These are phyloP conservation scores for Neolamprologus ventralis DNA, from an alignment of 2,113 vertebrate species.

Conservation along the genomic window DNA sequence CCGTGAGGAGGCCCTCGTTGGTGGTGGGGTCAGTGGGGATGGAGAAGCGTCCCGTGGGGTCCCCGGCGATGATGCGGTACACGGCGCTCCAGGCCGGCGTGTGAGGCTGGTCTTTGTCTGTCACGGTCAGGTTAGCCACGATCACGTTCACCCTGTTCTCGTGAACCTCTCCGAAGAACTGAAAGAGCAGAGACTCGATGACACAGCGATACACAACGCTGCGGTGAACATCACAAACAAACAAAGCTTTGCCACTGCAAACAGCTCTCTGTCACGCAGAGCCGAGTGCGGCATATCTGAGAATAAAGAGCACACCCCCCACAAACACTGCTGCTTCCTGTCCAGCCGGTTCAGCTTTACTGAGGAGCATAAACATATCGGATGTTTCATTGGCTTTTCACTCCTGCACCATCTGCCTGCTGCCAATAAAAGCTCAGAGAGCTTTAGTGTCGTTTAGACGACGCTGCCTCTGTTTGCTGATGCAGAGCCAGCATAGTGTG, in stretches of 20 bases:
- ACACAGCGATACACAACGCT: neutral
- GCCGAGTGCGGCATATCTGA: neutral
- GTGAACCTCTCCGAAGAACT: conserved; percentile 93
- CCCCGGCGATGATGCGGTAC: conserved; percentile 85
- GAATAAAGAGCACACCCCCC: neutral
- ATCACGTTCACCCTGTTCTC: conserved; percentile 90
- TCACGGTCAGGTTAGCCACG: conserved; percentile 87
- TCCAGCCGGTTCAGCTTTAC: neutral
- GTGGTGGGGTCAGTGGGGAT: conserved; percentile 88
- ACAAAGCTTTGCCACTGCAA: neutral
- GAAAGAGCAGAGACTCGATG: neutral
- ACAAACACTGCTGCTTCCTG: neutral
- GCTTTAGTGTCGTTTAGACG: neutral
- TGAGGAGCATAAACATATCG: neutral
- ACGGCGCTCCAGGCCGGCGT: conserved; percentile 83
- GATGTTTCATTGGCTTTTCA: neutral
- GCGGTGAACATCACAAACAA: neutral
- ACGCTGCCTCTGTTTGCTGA: neutral
- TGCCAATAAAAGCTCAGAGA: neutral
- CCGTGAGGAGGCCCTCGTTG: conserved; percentile 93
- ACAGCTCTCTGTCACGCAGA: neutral
- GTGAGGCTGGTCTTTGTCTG: conserved; percentile 92
- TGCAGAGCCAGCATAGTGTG: neutral
- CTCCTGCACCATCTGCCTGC: neutral
- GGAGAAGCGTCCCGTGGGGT: conserved; percentile 82